phyloP scores from a whole-genome alignment of 2,797 vertebrate genomes.

The Pangasius mekongensis region DNA sequence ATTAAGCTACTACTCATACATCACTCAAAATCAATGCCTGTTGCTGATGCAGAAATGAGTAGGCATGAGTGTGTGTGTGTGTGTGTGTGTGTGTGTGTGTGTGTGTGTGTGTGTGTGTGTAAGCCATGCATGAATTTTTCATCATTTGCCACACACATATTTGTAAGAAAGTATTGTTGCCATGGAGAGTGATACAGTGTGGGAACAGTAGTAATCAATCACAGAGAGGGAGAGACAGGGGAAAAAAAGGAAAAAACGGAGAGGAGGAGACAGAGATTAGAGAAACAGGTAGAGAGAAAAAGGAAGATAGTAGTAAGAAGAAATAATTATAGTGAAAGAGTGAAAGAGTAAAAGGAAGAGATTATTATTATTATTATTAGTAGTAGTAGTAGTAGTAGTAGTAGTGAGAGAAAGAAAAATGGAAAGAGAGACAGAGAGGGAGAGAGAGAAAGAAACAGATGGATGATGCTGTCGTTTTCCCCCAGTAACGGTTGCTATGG shows the following conservation, averaged over 20 bases:
- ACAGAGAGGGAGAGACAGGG: neutral
- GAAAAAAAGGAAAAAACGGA: too few species aligned
- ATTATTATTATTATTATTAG: neutral
- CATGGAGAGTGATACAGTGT: conserved; percentile 50
- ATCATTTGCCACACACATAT: conserved; percentile 56
- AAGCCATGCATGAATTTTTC: conserved; percentile 69
- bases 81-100: conserved; percentile 20
- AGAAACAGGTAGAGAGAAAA: neutral
- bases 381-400: too few species aligned
- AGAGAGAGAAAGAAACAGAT: neutral
- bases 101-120: conserved; percentile 19
- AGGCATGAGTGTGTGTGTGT: conserved; percentile 33
- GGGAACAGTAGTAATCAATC: conserved; percentile 49
- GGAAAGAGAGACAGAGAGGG: neutral
- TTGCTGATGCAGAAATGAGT: conserved; percentile 26
- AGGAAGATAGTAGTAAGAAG: neutral
- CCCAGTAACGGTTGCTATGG: conserved; percentile 26
- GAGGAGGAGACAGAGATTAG: neutral
- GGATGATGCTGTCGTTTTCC: neutral
- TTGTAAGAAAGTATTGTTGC: conserved; percentile 64
- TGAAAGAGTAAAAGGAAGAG: neutral
- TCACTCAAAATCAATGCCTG: neutral
- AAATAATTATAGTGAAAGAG: neutral
- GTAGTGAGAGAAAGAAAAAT: neutral
- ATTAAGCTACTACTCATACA: neutral